A percentile compares a stretch with the other conserved stretches of the same genome.
These are phyloP conservation scores for Luehdorfia chinensis DNA, from an alignment of 1,140 invertebrate species.

Conservation along the genomic window DNA sequence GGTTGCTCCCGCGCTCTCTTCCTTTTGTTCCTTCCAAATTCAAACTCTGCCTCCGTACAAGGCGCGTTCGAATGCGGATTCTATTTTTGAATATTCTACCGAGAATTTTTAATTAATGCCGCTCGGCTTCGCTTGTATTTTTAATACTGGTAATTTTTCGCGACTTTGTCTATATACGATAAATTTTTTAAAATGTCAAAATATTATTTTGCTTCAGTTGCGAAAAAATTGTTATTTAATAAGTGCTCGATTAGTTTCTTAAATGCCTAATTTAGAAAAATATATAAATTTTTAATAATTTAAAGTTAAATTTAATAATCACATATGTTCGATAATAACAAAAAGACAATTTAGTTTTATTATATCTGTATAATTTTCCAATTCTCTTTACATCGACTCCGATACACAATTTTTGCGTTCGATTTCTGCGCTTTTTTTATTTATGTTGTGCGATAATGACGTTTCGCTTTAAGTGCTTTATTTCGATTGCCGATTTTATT, in stretches of 20 bases:
- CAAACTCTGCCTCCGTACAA: conserved; percentile 73
- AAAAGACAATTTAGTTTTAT: conserved; percentile 10
- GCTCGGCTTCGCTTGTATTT: conserved; percentile 70
- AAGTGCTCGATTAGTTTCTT: no score
- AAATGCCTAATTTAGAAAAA: no score
- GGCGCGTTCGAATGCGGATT: conserved; percentile 75
- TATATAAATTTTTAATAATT: no score
- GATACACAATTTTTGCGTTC: conserved; percentile 76
- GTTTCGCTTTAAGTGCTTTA: conserved; percentile 76
- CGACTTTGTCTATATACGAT: conserved; percentile 1
- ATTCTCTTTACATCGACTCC: conserved; percentile 74
- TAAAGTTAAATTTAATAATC: no score
- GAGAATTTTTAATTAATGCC: conserved; percentile 77
- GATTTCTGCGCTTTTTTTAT: conserved; percentile 71
- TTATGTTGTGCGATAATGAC: conserved; percentile 76
- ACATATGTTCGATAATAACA: conserved; percentile 6
- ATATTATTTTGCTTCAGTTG: neutral
- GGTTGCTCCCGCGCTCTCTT: conserved; percentile 74
- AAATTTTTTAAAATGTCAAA: neutral
- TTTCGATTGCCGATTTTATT: conserved; percentile 76
- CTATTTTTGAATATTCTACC: conserved; percentile 77
- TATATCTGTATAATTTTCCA: conserved; percentile 42
- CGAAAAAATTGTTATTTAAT: neutral
- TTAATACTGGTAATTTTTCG: conserved; percentile 37
- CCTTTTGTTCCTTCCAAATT: conserved; percentile 74